Conservation (phyloP, 2,113 vertebrate species). For the Macquaria australasica region DNA sequence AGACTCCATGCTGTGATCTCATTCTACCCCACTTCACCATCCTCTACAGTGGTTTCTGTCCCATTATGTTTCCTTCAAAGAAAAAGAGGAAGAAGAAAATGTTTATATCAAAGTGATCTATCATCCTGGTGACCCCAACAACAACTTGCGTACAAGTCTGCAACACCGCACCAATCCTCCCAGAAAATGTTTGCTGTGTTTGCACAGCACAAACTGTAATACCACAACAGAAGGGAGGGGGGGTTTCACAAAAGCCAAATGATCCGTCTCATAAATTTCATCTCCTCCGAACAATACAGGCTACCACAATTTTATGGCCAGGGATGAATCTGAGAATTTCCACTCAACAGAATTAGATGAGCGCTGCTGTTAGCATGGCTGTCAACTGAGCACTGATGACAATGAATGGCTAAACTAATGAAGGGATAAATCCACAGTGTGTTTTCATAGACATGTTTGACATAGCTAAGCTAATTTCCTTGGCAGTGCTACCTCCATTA, state of each 20-base stretch:
- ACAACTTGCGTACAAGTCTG: conserved; percentile 55
- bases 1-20: conserved; percentile 71
- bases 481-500: conserved; percentile 66
- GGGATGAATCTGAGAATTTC: conserved; percentile 62
- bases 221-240: conserved; percentile 40
- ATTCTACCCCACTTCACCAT: conserved; percentile 64
- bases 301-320: conserved; percentile 54
- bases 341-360: conserved; percentile 73
- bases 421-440: conserved; percentile 71
- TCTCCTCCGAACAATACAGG: conserved; percentile 50
- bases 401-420: conserved; percentile 68
- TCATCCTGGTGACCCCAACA: conserved; percentile 53
- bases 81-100: conserved; percentile 31
- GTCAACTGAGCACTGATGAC: conserved; percentile 59
- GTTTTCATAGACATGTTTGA: conserved; percentile 75
- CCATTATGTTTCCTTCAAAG: conserved; percentile 56
- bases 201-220: conserved; percentile 54
- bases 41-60: conserved; percentile 63
- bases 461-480: conserved; percentile 71
- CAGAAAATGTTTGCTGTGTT: conserved; percentile 55
- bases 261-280: conserved; percentile 66
- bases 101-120: conserved; percentile 50
- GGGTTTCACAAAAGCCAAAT: conserved; percentile 48
- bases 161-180: conserved; percentile 56
- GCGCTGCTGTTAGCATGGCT: conserved; percentile 48